Conservation (phyloP, 2,113 vertebrate genomes). For the Siniperca chuatsi region DNA sequence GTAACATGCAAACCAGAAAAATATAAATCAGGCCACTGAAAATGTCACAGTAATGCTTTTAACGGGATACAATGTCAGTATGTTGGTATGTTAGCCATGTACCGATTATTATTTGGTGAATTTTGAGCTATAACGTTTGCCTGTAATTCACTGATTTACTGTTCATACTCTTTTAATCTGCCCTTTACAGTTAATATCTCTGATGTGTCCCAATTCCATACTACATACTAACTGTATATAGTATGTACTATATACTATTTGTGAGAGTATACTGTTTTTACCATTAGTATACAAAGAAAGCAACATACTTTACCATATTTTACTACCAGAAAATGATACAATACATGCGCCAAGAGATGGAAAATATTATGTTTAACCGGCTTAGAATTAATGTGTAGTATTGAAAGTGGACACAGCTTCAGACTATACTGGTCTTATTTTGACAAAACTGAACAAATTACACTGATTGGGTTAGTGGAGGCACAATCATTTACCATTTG, state of each 20-base stretch:
- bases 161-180: too few species aligned
- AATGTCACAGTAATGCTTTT: neutral
- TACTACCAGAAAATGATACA: too few species aligned
- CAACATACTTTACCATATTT: too few species aligned
- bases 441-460: neutral
- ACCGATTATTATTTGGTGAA: neutral
- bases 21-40: neutral
- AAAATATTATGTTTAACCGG: neutral
- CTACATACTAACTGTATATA: too few species aligned
- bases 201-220: too few species aligned
- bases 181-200: too few species aligned
- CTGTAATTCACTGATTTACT: neutral
- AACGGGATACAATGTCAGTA: neutral
- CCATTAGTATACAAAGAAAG: too few species aligned
- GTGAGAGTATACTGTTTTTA: too few species aligned
- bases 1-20: conserved; percentile 8
- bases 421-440: neutral
- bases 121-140: too few species aligned
- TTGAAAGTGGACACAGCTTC: neutral
- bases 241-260: too few species aligned
- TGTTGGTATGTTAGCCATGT: neutral
- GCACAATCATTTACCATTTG: neutral
- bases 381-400: neutral
- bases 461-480: neutral
- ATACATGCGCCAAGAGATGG: neutral